Base-by-base conservation (phyloP, 2,113 vertebrate genomes). In the Coryphaenoides rupestris region DNA sequence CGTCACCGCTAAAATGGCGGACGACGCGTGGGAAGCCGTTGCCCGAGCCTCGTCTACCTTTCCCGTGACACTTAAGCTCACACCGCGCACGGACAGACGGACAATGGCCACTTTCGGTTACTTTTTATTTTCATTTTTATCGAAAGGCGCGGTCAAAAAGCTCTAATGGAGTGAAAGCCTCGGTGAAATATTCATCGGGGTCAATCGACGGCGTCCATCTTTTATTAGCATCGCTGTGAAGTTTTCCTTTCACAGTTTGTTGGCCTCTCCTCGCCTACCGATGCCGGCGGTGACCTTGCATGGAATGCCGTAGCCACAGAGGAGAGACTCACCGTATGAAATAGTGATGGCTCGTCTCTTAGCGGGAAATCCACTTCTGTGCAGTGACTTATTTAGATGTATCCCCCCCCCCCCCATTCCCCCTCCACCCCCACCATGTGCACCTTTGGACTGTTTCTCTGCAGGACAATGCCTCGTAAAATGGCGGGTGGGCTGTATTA, bases 111-210 rank as follows among this genome's bases (percentile, higher is more conserved):
- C 68, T 22, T 62, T 58, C 24, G 33, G 28, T 70, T n/a, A n/a
- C n/a, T 76, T 60, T 58, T 56, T 40, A 26, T 74, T 52, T 69
- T 59, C 54, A 12, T 63, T 65, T 68, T 55, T 70, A 66, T 62
- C 21, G 26, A 69, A 68, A 69, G 57, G 74, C 19, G 5, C 60
- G 16, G 62, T 66, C 77, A 74, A 87, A 90, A 87, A 84, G 87
- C 87, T 81, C 84, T 88, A 87, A 90, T 87, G 88, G 90, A 89
- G 90, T 88, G 82, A 84, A 87, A 90, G 75, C 69, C 70, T 62
- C 65, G 49, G 84, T 91, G 74, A 92, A 92, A 91, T 90, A 91
- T 92, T 91, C 71, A 92, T 90, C 58, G 56, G 78, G 19, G 79
- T 81, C 79, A 84, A 91, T 91, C 73, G 84, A 91, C 83, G 82